phyloP scores from a whole-genome alignment of 2,113 vertebrate species.

The Euleptes europaea region DNA sequence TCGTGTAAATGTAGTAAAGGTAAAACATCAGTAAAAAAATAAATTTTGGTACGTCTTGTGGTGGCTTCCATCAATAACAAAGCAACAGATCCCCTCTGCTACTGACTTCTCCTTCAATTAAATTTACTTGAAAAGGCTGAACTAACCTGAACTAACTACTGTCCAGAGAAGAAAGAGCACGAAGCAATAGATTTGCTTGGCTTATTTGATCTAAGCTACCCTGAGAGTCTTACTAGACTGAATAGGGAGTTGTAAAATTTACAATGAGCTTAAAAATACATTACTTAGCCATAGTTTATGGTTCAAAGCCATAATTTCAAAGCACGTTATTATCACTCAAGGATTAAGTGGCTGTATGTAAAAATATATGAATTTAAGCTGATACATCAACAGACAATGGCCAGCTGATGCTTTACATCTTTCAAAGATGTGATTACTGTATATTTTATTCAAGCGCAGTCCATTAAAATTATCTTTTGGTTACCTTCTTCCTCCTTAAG shows the following conservation, averaged over 20 bases:
- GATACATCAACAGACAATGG: conserved; percentile 42
- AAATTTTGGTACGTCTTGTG: too few relatives aligned
- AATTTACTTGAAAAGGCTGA: too few relatives aligned
- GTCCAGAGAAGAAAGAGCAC: not conserved
- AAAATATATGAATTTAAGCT: not conserved
- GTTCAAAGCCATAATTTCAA: conserved; percentile 22
- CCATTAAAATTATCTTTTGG: not conserved
- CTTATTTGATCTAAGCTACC: not conserved
- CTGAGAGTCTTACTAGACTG: not conserved
- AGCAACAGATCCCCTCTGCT: too few relatives aligned
- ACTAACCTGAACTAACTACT: not conserved
- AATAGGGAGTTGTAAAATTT: not conserved
- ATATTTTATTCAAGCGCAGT: conserved; percentile 32
- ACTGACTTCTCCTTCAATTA: not conserved
- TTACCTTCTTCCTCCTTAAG: not conserved
- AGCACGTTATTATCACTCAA: conserved; percentile 46
- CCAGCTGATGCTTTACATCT: conserved; percentile 44
- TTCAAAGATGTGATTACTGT: conserved; percentile 15
- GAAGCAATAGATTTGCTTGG: not conserved
- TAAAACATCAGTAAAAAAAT: too few relatives aligned
- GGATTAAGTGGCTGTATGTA: conserved; percentile 41
- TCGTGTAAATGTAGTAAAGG: too few relatives aligned
- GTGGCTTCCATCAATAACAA: too few relatives aligned
- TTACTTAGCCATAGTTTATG: not conserved
- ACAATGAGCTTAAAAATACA: not conserved